A percentile compares a stretch with the other conserved stretches of the same genome.
These are phyloP conservation scores for Manis javanica DNA, from an alignment of 2,797 vertebrate genomes.

Conservation along the genomic window DNA sequence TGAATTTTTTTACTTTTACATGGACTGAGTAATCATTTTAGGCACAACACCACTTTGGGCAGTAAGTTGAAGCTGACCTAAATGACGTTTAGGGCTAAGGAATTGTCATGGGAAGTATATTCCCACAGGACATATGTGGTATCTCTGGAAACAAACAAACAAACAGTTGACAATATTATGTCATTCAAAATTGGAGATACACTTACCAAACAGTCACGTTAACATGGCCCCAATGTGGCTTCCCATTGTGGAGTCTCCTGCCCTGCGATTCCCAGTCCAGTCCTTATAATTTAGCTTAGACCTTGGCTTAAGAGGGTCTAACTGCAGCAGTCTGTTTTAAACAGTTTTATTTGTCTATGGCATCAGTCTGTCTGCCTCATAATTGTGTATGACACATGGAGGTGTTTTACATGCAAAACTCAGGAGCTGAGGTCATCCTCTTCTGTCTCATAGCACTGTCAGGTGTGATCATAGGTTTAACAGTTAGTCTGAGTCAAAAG, in stretches of 20 bases:
- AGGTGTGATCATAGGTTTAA: neutral
- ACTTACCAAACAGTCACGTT: neutral
- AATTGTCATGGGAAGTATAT: neutral
- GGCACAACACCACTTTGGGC: neutral
- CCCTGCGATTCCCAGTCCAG: neutral
- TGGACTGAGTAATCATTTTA: neutral
- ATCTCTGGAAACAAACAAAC: neutral
- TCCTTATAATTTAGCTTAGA: neutral
- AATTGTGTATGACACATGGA: neutral
- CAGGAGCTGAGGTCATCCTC: neutral
- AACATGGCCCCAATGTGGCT: neutral
- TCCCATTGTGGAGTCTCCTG: neutral
- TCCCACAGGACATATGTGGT: neutral
- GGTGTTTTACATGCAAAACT: neutral
- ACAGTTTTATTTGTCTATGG: neutral
- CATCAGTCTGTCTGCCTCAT: neutral
- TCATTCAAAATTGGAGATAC: neutral
- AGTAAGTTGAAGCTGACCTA: neutral
- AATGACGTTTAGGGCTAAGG: neutral
- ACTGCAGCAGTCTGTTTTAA: neutral
- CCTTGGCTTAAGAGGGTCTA: neutral
- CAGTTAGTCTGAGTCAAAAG: neutral
- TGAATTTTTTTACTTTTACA: neutral
- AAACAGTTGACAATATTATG: neutral
- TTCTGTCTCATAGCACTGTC: neutral